phyloP scores from a whole-genome alignment of 1,140 invertebrate species.

The Ceratosolen fusciceps region DNA sequence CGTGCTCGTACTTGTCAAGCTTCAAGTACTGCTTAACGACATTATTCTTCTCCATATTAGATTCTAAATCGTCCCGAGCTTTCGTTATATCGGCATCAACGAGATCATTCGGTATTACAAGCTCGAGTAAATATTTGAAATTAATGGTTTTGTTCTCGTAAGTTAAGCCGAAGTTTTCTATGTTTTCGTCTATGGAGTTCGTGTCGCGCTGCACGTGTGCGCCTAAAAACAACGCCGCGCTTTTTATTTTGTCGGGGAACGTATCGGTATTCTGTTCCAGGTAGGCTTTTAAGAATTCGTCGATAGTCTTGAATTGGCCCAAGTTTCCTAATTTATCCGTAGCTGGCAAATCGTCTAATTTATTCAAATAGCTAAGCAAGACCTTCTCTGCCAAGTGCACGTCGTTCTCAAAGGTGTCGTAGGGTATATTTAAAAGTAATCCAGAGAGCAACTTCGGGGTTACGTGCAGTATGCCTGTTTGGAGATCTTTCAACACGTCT shows the following conservation, averaged over 20 bases:
- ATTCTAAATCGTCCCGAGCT: conserved; percentile 51
- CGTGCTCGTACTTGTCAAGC: conserved; percentile 7
- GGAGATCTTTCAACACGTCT: background rate
- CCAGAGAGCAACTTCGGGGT: conserved; percentile 19
- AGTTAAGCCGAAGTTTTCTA: conserved; percentile 52
- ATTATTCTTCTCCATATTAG: background rate
- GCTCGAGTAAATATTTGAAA: conserved; percentile 53
- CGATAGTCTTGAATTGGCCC: background rate
- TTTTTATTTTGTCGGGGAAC: background rate
- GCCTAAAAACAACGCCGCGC: conserved; percentile 28
- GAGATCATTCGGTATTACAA: conserved; percentile 53
- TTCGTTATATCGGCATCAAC: conserved; percentile 52
- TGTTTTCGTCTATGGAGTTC: conserved; percentile 54
- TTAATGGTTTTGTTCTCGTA: conserved; percentile 54
- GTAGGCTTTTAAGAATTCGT: background rate
- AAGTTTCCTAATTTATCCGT: background rate
- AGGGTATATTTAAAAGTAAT: background rate
- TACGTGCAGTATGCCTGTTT: background rate
- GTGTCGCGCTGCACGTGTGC: conserved; percentile 48
- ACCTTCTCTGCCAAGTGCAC: background rate
- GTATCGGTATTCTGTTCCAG: background rate
- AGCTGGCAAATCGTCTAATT: background rate
- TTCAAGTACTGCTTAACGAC: background rate
- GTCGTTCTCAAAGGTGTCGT: background rate
- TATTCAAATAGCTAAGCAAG: background rate